Conservation (phyloP, 2,888 invertebrate species). For the Caenorhabditis sinica region DNA sequence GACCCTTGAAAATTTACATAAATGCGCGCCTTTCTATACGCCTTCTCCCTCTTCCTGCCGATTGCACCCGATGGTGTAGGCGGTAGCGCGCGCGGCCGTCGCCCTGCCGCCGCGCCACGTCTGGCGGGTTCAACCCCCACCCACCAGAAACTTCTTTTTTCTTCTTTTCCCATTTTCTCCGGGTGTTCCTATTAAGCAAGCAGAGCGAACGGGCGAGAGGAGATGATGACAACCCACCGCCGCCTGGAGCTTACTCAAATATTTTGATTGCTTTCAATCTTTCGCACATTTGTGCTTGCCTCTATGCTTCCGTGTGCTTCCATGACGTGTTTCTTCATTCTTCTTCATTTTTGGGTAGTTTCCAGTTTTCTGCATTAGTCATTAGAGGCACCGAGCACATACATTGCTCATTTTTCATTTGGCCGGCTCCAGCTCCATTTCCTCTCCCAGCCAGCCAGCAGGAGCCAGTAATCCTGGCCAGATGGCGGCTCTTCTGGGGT, state of each 20-base stretch:
- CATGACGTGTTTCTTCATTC: too few species aligned
- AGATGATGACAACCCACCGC: conserved; percentile 37
- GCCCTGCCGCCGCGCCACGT: not conserved
- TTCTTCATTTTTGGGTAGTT: not conserved
- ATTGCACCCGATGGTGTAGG: not conserved
- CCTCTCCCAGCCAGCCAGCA: too few species aligned
- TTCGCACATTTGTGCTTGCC: conserved; percentile 34
- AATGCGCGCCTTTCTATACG: not conserved
- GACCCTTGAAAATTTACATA: too few species aligned
- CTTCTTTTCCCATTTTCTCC: not conserved
- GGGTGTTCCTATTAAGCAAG: not conserved
- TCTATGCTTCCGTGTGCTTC: too few species aligned
- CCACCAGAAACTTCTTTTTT: not conserved
- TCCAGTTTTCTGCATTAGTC: conserved; percentile 30
- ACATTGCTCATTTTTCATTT: too few species aligned
- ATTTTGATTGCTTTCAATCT: conserved; percentile 55
- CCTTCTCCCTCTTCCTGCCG: not conserved
- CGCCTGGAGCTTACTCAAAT: conserved; percentile 51
- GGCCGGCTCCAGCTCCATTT: too few species aligned
- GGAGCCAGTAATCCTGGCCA: too few species aligned
- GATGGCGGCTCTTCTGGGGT: too few species aligned
- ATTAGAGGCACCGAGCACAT: too few species aligned
- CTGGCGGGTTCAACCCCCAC: not conserved
- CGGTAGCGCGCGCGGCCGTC: not conserved
- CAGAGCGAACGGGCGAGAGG: conserved; percentile 7